phyloP scores from a whole-genome alignment of 2,888 invertebrate genomes.

The Drosophila suboccidentalis region DNA sequence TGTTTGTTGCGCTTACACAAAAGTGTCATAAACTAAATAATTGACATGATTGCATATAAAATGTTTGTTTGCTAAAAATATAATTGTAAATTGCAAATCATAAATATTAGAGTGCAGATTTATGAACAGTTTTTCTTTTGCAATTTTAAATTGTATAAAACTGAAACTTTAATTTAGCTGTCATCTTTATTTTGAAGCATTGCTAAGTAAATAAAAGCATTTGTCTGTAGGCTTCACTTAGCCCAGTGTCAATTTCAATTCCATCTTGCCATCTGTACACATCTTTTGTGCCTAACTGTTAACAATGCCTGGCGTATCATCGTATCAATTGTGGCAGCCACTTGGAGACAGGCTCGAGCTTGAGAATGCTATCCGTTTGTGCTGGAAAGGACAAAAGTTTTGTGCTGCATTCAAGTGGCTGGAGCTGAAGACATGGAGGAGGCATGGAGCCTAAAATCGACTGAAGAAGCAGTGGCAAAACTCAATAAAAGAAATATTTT shows the following conservation, averaged over 20 bases:
- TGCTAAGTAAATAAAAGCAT: constrained; percentile 54
- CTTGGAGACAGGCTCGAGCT: constrained; percentile 31
- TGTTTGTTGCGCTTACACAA: constrained; percentile 27
- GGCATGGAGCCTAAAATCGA: constrained; percentile 59
- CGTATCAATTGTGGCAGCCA: constrained; percentile 65
- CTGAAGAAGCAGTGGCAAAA: constrained; percentile 50
- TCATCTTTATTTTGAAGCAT: constrained; percentile 7
- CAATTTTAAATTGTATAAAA: not conserved
- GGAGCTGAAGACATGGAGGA: not conserved
- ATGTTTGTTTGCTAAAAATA: not conserved
- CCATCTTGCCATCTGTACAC: constrained; percentile 21
- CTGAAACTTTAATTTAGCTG: not conserved
- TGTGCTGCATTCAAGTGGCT: constrained; percentile 46
- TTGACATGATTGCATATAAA: constrained; percentile 59
- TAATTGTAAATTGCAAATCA: constrained; percentile 4
- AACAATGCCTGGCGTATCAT: constrained; percentile 56
- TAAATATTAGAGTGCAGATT: constrained; percentile 16
- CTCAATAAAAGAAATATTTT: constrained; percentile 80
- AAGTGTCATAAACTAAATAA: constrained; percentile 37
- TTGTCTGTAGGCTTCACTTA: constrained; percentile 35
- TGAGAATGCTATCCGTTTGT: constrained; percentile 21
- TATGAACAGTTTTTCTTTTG: not conserved
- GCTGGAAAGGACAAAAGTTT: constrained; percentile 47
- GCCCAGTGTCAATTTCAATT: constrained; percentile 38
- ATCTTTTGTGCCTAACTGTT: constrained; percentile 55